Percentiles rank a stretch among this genome's conserved stretches.
Conservation (phyloP, 1,140 invertebrate genomes). For the Elymnias hypermnestra region DNA sequence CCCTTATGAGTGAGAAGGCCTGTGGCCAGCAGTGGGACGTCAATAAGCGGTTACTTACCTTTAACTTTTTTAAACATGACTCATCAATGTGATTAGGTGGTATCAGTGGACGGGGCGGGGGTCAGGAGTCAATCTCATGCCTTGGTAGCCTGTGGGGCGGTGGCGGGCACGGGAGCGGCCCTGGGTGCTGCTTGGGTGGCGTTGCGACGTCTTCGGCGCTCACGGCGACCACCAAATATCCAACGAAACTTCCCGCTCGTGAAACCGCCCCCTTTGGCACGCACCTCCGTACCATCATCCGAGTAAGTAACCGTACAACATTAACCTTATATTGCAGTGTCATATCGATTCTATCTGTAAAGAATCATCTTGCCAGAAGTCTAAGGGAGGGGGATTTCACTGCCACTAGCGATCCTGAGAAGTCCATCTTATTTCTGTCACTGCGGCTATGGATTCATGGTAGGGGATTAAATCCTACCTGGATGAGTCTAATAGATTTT, state of each 20-base stretch:
- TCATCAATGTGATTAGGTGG: conserved; percentile 7
- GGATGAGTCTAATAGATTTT: no score
- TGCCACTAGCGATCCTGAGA: no score
- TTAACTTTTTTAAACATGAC: not conserved
- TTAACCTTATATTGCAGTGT: no score
- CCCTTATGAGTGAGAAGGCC: no score
- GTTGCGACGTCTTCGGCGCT: conserved; percentile 59
- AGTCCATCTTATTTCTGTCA: no score
- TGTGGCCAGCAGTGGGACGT: no score
- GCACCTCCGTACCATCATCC: conserved; percentile 26
- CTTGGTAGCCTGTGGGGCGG: conserved; percentile 35
- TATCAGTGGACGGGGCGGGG: not conserved
- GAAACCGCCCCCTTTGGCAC: conserved; percentile 13
- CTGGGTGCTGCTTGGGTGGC: conserved; percentile 70
- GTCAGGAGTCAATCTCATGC: conserved; percentile 33
- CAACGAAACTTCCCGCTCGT: conserved; percentile 23
- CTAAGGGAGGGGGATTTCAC: no score
- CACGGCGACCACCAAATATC: conserved; percentile 44
- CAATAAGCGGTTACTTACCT: not conserved
- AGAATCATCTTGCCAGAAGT: no score
- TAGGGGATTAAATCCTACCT: no score
- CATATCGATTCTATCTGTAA: no score
- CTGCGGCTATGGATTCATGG: no score
- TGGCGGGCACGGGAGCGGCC: conserved; percentile 67
- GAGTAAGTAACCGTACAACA: conserved; percentile 29